Evolutionary conservation across 2,888 invertebrate species (phyloP), one percentile per base, ranked within the genome.

Genomic region (Eugnorisma glareosa): DNA sequence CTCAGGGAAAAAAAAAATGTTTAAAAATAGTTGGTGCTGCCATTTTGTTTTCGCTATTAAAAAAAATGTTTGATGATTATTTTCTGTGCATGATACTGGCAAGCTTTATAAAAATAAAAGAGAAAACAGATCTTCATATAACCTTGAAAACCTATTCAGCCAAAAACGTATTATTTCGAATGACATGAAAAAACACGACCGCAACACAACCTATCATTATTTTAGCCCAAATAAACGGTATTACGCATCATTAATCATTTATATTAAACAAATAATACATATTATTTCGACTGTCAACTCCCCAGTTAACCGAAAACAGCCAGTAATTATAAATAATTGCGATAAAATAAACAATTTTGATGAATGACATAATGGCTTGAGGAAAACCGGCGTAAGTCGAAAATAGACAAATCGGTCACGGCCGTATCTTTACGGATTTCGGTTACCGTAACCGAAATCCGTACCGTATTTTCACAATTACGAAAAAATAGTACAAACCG

Each of bases 241-340:
- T 74, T 75, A 73, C 54, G 66, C 35, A 76, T 54, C 72, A 81
- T 88, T 78, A 73, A 81, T 88, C 76, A 86, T 77, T 64, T 64
- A 51, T 64, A 51, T 48, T 48, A 70, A 70, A 71, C 68, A 82
- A 81, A 81, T 81, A 76, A 82, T 75, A 77, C 63, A 43, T 31
- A 45, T 78, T 64, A 69, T 84, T 75, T 13, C 40, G 48, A 64
- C 70, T 79, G 80, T 83, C 85, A 86, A 63, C 67, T 80, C 82
- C 76, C 71, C 64, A n/a, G 78, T 79, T 77, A 71, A 80, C 67
- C 67, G 15, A 75, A 83, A 84, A 73, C 71, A 66, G 82, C 45
- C 40, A 66, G 78, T 88, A 88, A 88, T 85, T 80, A 77, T 59
- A 74, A 67, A 64, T 85, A 88, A 88, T 87, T 87, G 87, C 69